Evolutionary conservation across 2,888 invertebrate genomes (phyloP).

Genomic region (Papilio demoleus): DNA sequence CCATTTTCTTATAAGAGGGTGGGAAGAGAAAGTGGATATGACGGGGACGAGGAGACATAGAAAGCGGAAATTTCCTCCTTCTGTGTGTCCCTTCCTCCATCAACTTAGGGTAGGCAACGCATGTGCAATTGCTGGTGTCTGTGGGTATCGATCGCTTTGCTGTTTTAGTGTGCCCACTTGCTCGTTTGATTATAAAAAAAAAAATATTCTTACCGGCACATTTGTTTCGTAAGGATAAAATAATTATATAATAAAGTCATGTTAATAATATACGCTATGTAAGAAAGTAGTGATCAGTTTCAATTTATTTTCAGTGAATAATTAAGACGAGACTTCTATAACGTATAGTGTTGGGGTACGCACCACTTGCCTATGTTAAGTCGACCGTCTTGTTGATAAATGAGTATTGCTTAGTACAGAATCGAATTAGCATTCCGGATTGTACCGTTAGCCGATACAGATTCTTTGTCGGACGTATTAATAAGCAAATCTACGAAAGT

Average conservation of each 20-base stretch:
- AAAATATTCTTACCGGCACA: too few relatives aligned
- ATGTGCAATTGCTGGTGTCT: too few relatives aligned
- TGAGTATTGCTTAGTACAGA: constrained; percentile 64
- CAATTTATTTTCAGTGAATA: constrained; percentile 51
- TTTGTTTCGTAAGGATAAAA: too few relatives aligned
- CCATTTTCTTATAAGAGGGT: too few relatives aligned
- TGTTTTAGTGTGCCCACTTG: too few relatives aligned
- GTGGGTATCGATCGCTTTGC: too few relatives aligned
- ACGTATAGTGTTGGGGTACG: constrained; percentile 57
- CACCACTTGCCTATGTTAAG: constrained; percentile 56
- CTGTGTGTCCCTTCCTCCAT: too few relatives aligned
- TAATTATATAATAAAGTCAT: not conserved
- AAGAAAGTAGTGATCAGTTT: constrained; percentile 50
- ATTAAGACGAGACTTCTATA: constrained; percentile 54
- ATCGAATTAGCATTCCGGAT: constrained; percentile 61
- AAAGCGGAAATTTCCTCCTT: too few relatives aligned
- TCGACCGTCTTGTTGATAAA: constrained; percentile 60
- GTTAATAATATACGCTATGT: constrained; percentile 8
- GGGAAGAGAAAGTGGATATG: too few relatives aligned
- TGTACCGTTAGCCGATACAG: constrained; percentile 61
- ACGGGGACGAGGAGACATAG: too few relatives aligned
- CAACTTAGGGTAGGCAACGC: too few relatives aligned
- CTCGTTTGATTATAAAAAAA: too few relatives aligned
- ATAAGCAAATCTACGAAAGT: constrained; percentile 73
- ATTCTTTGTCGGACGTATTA: constrained; percentile 76